Base-by-base conservation (phyloP, 2,797 vertebrate genomes). In the Bradypus variegatus region DNA sequence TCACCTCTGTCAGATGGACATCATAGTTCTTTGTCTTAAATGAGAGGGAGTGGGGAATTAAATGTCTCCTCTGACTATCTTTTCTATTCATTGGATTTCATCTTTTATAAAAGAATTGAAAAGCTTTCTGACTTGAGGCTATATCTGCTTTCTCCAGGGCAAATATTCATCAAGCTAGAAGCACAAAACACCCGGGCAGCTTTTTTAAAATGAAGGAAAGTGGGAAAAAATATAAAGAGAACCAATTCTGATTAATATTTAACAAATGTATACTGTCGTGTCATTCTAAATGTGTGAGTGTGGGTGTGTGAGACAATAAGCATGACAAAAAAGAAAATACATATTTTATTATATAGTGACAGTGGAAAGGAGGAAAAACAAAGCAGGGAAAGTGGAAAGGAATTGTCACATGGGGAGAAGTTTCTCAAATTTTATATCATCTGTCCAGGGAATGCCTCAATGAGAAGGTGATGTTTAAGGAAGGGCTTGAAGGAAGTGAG, bases 41-140 rank as follows among this genome's bases (percentile, higher is more conserved):
- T 33, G 14, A 86, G 62, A 83, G 53, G 89, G 31, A 58, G 38
- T 33, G 8, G 25, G 64, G 5, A 8, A 19, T 41, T 86, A 60
- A 72, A 27, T 27, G 3, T 82, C 15, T 85, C 64, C 23, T n/a
- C 25, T 53, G 55, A 58, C 60, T 79, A 21, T 50, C 65, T 23
- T 62, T 88, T 48, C 75, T 91, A 75, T 84, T 85, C 50, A 33
- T 33, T 91, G 38, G 6, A 15, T 45, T 94, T 86, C 45, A 86
- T 83, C 23, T 92, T 90, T 88, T 62, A 77, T 69, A 77, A 87
- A 91, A 82, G 31, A 25, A 0, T 84, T 87, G 67, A 36, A 95
- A 93, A 77, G 33, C 62, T 88, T 48, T 91, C 67, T 92, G 67
- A 93, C 69, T 86, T 78, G 50, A 82, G 84, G 36, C 77, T 89